A percentile compares a stretch with the other conserved stretches of the same genome.
phyloP scores from a whole-genome alignment of 2,797 vertebrate genomes.

The Kryptolebias ocellatus region DNA sequence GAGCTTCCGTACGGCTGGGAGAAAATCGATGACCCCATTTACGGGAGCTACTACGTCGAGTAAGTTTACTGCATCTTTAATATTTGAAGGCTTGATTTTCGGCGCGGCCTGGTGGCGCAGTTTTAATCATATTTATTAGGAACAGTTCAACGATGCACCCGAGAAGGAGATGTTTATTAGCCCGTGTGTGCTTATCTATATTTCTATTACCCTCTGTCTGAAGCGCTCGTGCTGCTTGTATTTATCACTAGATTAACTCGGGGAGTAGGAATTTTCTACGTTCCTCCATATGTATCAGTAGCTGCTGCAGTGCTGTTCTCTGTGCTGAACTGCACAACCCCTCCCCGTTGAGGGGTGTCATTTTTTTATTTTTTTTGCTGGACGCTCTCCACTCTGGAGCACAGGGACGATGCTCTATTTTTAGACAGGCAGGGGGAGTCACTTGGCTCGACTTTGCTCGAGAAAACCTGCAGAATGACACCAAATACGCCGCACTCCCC shows the following conservation, averaged over 20 bases:
- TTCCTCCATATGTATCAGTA: neutral
- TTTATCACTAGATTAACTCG: constrained; percentile 30
- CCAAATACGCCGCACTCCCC: neutral
- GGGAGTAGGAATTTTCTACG: neutral
- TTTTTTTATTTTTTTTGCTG: constrained; percentile 33
- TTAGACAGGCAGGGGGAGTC: constrained; percentile 44
- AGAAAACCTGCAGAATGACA: constrained; percentile 43
- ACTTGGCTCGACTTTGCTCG: constrained; percentile 42
- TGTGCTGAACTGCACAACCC: constrained; percentile 35
- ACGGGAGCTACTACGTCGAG: constrained; percentile 99
- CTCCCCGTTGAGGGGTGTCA: constrained; percentile 40
- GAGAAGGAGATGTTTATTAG: constrained; percentile 37
- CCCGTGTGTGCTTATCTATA: constrained; percentile 16
- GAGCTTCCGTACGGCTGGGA: constrained; percentile 99
- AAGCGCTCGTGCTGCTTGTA: constrained; percentile 1
- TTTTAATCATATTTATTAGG: constrained; percentile 68
- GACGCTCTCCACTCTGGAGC: constrained; percentile 30
- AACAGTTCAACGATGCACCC: constrained; percentile 33
- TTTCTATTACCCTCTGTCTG: constrained; percentile 25
- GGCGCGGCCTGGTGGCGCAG: constrained; percentile 39
- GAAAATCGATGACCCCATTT: constrained; percentile 99
- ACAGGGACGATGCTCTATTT: constrained; percentile 54
- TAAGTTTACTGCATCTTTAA: constrained; percentile 88
- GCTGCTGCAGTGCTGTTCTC: constrained; percentile 32
- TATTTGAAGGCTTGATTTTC: constrained; percentile 60